phyloP scores from a whole-genome alignment of 2,797 vertebrate genomes.

The Tadarida brasiliensis region DNA sequence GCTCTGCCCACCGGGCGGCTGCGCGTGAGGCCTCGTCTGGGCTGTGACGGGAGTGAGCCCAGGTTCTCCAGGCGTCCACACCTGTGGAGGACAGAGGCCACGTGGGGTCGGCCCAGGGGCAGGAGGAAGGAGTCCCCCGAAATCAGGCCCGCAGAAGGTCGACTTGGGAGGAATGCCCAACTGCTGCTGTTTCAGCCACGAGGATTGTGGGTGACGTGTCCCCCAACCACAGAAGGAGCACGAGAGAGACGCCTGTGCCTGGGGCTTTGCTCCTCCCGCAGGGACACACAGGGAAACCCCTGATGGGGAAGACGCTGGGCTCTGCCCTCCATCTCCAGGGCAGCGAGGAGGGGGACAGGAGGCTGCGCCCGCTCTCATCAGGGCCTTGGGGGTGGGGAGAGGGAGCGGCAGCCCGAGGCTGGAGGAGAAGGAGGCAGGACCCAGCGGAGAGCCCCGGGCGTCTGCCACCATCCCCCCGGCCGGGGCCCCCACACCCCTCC shows the following conservation, averaged over 20 bases:
- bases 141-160: neutral
- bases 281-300: rapidly evolving
- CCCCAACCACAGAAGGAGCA: rapidly evolving
- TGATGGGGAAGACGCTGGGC: rapidly evolving
- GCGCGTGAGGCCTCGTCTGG: too few relatives aligned
- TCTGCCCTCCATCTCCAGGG: rapidly evolving
- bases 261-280: rapidly evolving
- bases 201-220: rapidly evolving
- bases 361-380: neutral
- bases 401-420: rapidly evolving
- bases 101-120: rapidly evolving
- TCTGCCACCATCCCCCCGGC: neutral
- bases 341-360: rapidly evolving
- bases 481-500: slow-evolving; percentile 88
- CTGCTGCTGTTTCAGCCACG: rapidly evolving
- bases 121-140: rapidly evolving
- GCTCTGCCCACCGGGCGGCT: too few relatives aligned
- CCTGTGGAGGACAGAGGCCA: too few relatives aligned
- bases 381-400: neutral
- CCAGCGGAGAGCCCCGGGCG: neutral
- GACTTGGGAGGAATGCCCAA: rapidly evolving
- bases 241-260: rapidly evolving
- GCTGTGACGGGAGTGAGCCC: too few relatives aligned
- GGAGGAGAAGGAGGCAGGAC: neutral
- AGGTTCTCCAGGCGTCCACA: too few relatives aligned